Evolutionary conservation across 2,888 invertebrate genomes (phyloP).

Genomic region (Nomada flava): DNA sequence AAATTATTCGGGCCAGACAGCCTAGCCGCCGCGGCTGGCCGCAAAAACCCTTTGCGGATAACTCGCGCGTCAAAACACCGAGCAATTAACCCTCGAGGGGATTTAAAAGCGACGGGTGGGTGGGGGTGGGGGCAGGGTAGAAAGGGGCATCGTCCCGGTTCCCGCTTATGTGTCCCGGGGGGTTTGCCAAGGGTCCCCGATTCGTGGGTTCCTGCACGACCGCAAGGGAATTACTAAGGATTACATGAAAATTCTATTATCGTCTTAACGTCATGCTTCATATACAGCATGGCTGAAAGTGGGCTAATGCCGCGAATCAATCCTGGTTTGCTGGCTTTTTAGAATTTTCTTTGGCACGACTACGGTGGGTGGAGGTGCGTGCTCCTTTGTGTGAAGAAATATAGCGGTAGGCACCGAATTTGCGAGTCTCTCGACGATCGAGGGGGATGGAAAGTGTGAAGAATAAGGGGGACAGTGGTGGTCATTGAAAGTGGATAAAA

Average conservation of each 20-base stretch:
- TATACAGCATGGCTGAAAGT: conserved; percentile 45
- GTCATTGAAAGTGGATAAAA: too few species aligned
- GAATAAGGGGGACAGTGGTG: too few species aligned
- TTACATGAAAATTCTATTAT: conserved; percentile 83
- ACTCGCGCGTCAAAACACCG: conserved; percentile 82
- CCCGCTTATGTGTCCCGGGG: conserved; percentile 67
- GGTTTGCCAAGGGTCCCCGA: conserved; percentile 52
- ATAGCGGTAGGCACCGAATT: too few species aligned
- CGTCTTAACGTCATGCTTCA: conserved; percentile 73
- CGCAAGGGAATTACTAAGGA: conserved; percentile 83
- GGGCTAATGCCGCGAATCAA: conserved; percentile 72
- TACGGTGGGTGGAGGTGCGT: background rate
- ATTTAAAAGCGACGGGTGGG: conserved; percentile 75
- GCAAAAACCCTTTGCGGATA: conserved; percentile 74
- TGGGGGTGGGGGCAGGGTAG: conserved; percentile 16
- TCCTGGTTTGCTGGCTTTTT: conserved; percentile 51
- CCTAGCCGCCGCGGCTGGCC: conserved; percentile 55
- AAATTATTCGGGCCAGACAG: conserved; percentile 44
- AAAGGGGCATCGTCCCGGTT: conserved; percentile 41
- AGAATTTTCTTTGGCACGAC: conserved; percentile 6
- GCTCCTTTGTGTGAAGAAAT: too few species aligned
- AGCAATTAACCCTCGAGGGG: conserved; percentile 83
- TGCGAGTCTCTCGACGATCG: too few species aligned
- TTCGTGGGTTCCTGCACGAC: conserved; percentile 73
- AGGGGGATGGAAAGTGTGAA: too few species aligned